These are phyloP conservation scores for Salvelinus fontinalis DNA, from an alignment of 2,113 vertebrate species.

Conservation along the genomic window DNA sequence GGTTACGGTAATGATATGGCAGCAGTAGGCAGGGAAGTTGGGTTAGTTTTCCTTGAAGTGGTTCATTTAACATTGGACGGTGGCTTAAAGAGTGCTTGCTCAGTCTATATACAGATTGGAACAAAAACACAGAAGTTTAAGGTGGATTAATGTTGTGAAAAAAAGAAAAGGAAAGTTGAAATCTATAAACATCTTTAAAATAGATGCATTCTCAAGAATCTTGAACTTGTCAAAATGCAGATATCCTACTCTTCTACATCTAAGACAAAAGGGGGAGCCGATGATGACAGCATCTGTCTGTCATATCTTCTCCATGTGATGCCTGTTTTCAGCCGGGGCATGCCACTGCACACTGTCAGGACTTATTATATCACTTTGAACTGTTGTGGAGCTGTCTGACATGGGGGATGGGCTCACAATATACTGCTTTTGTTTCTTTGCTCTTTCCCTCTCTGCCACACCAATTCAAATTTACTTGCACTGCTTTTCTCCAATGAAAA, in stretches of 20 bases:
- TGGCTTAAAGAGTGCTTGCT: background rate
- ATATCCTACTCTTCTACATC: background rate
- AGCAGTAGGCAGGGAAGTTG: background rate
- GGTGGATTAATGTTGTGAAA: background rate
- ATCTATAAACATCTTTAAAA: background rate
- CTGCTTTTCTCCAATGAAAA: background rate
- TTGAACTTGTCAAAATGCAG: background rate
- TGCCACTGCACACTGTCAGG: background rate
- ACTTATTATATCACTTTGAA: constrained; percentile 29
- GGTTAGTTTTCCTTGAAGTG: background rate
- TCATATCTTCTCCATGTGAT: background rate
- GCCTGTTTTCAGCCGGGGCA: background rate
- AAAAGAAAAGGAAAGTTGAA: background rate
- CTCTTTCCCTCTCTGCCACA: background rate
- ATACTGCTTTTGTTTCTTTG: constrained; percentile 7
- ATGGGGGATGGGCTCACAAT: constrained; percentile 9
- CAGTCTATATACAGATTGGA: background rate
- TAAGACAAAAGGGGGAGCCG: constrained; percentile 5
- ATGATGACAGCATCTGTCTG: constrained; percentile 17
- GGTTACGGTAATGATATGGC: constrained; percentile 1
- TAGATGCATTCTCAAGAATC: background rate
- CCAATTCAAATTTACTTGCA: background rate
- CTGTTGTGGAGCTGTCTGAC: background rate
- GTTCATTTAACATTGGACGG: background rate
- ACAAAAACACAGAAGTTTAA: background rate